Base-by-base conservation (phyloP, 2,113 vertebrate species). In the Myxocyprinus asiaticus region DNA sequence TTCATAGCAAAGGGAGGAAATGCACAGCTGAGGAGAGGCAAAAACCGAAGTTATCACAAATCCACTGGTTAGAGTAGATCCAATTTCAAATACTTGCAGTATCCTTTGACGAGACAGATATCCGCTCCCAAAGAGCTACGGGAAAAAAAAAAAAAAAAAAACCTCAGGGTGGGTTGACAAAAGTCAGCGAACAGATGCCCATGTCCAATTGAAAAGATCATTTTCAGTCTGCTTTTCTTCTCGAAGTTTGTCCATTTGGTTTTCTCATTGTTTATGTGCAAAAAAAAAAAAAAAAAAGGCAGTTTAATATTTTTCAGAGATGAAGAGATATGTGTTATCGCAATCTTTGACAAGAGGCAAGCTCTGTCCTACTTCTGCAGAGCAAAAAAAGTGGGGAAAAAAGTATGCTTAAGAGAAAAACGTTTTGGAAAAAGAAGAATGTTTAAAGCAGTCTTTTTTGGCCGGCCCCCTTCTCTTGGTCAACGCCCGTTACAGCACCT, bases 371-470 rank as follows among this genome's bases (percentile, higher is more conserved):
- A 84, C 71, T 83, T 82, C 80, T 85, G 77, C 81, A 74, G 82
- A 82, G 83, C 85, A 74, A 78, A 75, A 78, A 75, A 66, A 63
- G 5, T 51, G 22, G 22, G 22, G 22, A 59, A 66, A 80, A 56
- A 67, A 58, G 55, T 58, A 58, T n/a, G 55, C 55, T 58, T 58
- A 15, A 12, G 55, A 58, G 55, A 63, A 63, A 63, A 63, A 76
- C 14, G n/a, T 64, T 66, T 65, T 65, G 63, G 33, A 76, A 79
- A 86, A 86, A 77, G 72, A 63, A 44, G 75, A 81, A 55, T 22
- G 89, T 89, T 91, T 93, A 93, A 91, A 88, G 90, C 90, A 91
- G 92, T 90, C 91, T 91, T 86, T 92, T 93, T 89, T 86, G 92
- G 90, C 88, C 88, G 83, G 89, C 85, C 86, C 85, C 85, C 85